Percentiles rank a stretch among this genome's conserved stretches.
Evolutionary conservation across 2,888 invertebrate species (phyloP).

Genomic region (Eudasyphora cyanicolor): DNA sequence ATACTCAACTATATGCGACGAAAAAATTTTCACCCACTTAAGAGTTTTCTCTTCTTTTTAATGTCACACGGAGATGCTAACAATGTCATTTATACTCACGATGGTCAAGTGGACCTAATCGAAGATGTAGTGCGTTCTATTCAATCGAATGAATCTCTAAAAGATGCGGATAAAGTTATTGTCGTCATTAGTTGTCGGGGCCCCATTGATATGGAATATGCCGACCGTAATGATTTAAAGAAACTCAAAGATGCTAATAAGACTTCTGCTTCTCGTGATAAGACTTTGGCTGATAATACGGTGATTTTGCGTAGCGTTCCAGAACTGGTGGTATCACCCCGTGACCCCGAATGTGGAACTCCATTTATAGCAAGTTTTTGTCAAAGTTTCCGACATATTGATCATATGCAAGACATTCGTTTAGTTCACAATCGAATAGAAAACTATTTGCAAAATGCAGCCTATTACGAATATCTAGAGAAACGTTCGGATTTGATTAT

Average conservation of each 20-base stretch:
- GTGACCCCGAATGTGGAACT: neutral
- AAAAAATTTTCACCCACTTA: neutral
- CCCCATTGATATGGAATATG: neutral
- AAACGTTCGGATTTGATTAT: neutral
- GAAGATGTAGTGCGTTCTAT: neutral
- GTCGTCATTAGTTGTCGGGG: neutral
- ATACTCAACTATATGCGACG: neutral
- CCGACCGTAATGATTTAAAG: neutral
- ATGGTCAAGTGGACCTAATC: conserved; percentile 3
- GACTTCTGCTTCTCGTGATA: neutral
- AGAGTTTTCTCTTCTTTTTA: conserved; percentile 8
- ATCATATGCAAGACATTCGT: neutral
- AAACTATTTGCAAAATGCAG: neutral
- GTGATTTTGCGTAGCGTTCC: too few species aligned
- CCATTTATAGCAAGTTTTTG: neutral
- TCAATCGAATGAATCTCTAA: neutral
- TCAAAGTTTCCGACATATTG: neutral
- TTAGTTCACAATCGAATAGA: neutral
- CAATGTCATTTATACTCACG: neutral
- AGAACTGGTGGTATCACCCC: neutral
- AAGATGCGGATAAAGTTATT: neutral
- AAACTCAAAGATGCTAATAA: neutral
- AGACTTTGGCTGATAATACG: neutral
- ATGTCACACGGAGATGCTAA: too few species aligned
- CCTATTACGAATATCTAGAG: neutral